Conservation (phyloP, 2,113 vertebrate genomes). For the Leiothrix lutea region DNA sequence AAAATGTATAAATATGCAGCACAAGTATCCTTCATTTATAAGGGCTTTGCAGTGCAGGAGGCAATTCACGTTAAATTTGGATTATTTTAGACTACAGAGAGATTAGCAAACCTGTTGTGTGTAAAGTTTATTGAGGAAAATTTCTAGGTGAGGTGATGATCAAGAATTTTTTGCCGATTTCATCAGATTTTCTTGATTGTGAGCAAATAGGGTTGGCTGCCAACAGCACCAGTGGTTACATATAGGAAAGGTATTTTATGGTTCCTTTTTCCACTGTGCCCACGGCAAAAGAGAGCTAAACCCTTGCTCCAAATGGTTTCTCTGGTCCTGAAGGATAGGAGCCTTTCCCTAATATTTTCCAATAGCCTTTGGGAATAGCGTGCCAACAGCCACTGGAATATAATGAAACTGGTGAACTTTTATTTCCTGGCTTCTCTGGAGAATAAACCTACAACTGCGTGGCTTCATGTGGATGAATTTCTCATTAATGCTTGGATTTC, state of each 20-base stretch:
- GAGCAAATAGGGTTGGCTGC: neutral
- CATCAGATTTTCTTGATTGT: neutral
- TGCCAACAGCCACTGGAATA: neutral
- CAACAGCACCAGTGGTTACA: neutral
- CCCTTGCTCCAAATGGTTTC: neutral
- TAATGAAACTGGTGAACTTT: neutral
- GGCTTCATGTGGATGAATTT: neutral
- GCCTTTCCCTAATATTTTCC: neutral
- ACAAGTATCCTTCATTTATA: neutral
- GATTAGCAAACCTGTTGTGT: neutral
- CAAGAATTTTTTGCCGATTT: neutral
- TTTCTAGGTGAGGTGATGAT: neutral
- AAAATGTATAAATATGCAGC: neutral
- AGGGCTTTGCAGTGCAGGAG: neutral
- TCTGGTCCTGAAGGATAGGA: neutral
- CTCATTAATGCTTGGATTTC: constrained; percentile 4
- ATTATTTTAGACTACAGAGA: neutral
- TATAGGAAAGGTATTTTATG: neutral
- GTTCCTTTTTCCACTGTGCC: neutral
- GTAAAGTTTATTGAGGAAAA: neutral
- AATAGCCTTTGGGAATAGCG: neutral
- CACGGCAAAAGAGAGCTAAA: neutral
- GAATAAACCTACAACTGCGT: neutral
- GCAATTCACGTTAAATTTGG: neutral
- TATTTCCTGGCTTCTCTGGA: neutral